phyloP scores from a whole-genome alignment of 2,113 vertebrate species.

The Chlorodrepanis virens region DNA sequence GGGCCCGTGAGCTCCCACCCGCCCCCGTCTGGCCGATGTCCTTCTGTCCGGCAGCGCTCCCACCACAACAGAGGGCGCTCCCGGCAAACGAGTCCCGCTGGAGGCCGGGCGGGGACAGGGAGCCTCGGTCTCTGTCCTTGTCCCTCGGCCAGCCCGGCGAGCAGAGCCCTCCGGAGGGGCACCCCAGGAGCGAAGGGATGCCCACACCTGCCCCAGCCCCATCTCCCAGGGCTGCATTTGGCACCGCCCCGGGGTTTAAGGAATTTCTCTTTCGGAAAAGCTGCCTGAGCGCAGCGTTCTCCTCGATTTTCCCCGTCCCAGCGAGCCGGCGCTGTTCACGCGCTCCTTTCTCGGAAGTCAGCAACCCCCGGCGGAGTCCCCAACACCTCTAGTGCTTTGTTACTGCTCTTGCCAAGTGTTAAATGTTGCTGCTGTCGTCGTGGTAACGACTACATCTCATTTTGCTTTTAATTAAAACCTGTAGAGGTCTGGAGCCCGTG shows the following conservation, averaged over 20 bases:
- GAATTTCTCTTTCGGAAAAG: background rate
- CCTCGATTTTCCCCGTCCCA: background rate
- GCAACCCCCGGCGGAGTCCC: background rate
- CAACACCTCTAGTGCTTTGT: constrained; percentile 21
- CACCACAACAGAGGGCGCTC: background rate
- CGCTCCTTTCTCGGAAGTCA: background rate
- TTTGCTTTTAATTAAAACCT: constrained; percentile 35
- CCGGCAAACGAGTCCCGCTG: background rate
- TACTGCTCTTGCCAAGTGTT: background rate
- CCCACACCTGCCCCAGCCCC: background rate
- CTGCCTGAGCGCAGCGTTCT: background rate
- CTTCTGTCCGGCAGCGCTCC: background rate
- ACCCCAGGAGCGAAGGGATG: fast-evolving
- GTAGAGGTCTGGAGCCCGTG: background rate
- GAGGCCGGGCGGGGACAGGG: background rate
- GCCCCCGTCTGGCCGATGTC: fast-evolving
- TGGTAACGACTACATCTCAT: background rate
- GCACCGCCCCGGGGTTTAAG: background rate
- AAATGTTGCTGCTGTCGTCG: background rate
- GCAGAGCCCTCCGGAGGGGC: background rate
- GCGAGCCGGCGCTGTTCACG: fast-evolving
- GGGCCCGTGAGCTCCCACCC: fast-evolving
- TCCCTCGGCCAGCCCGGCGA: background rate
- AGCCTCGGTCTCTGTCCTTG: background rate
- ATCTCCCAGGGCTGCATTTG: background rate